A percentile compares a stretch with the other conserved stretches of the same genome.
Conservation (phyloP, 2,113 vertebrate genomes). For the Aix galericulata region DNA sequence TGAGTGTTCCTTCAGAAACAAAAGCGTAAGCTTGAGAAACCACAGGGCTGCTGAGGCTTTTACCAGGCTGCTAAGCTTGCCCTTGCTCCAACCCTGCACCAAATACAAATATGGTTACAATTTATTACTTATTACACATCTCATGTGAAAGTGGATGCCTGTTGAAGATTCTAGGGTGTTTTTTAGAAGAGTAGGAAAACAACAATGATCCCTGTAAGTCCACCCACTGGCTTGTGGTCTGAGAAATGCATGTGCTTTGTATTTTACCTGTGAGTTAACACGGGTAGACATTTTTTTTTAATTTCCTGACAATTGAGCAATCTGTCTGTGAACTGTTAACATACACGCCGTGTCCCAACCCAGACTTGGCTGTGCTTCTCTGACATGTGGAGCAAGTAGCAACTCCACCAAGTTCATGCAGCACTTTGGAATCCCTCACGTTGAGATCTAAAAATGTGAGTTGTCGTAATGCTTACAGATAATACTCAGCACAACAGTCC, state of each 20-base stretch:
- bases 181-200: not conserved
- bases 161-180: not conserved
- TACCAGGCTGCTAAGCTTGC: not conserved
- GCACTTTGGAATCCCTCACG: not conserved
- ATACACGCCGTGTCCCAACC: not conserved
- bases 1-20: not conserved
- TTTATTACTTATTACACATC: not conserved
- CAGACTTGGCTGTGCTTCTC: constrained; percentile 4
- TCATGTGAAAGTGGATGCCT: not conserved
- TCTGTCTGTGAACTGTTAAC: not conserved
- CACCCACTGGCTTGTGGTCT: not conserved
- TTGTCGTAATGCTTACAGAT: not conserved
- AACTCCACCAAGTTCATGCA: not conserved
- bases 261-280: not conserved
- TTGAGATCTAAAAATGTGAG: not conserved
- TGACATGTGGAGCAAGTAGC: not conserved
- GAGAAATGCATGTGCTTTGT: not conserved
- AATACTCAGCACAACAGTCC: not conserved
- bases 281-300: not conserved
- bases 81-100: not conserved
- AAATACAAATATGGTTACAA: not conserved
- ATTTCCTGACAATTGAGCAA: constrained; percentile 23
- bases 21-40: not conserved
- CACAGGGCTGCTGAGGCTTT: not conserved
- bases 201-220: rapidly evolving